Conservation (phyloP, 2,113 vertebrate genomes). For the Chroicocephalus ridibundus region DNA sequence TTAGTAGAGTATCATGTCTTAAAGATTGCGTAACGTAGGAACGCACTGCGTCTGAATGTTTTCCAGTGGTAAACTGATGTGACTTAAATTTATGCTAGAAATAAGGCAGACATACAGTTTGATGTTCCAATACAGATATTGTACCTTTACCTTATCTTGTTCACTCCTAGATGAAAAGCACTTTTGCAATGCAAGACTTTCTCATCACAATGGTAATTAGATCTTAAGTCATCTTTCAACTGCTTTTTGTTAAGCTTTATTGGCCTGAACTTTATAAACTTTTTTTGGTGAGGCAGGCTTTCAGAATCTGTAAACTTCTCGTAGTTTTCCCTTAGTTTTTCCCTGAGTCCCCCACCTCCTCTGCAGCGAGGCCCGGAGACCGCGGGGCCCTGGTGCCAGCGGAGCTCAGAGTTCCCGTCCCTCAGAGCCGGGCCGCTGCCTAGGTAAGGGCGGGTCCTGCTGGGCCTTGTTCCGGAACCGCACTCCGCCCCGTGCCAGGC, state of each 20-base stretch:
- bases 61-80: neutral
- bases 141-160: neutral
- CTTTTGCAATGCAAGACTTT: neutral
- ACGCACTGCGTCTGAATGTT: accelerated
- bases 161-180: neutral
- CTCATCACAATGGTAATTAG: too few species aligned
- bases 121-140: neutral
- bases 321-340: neutral
- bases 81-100: neutral
- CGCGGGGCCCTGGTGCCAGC: neutral
- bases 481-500: neutral
- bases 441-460: too few species aligned
- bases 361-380: neutral
- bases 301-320: neutral
- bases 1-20: neutral
- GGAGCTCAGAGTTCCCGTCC: neutral
- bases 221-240: neutral
- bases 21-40: neutral
- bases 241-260: neutral
- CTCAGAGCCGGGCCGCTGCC: too few species aligned
- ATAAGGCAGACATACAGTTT: neutral
- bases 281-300: too few species aligned
- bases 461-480: neutral
- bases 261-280: neutral
- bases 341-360: too few species aligned